Evolutionary conservation across 1,140 invertebrate genomes (phyloP).

Genomic region (Gryon sp.): DNA sequence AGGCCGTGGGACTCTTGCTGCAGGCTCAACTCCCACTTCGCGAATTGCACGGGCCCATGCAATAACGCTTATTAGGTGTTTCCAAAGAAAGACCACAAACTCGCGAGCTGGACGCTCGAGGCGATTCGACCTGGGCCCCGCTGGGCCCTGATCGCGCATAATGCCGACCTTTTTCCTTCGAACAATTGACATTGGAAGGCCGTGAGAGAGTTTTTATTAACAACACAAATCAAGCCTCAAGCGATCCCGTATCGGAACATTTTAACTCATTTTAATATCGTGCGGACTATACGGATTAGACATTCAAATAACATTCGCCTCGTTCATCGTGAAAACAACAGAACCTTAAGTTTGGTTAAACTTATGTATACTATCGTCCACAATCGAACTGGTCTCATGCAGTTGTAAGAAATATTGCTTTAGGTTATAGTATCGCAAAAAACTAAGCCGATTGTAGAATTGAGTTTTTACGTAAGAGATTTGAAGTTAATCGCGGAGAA

Average conservation of each 20-base stretch:
- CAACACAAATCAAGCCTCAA: slow-evolving; percentile 8
- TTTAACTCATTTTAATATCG: slow-evolving; percentile 50
- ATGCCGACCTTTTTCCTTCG: slow-evolving; percentile 44
- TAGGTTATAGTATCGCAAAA: too few species aligned
- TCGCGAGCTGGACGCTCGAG: slow-evolving; percentile 30
- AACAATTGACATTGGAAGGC: slow-evolving; percentile 62
- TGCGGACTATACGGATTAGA: slow-evolving; percentile 31
- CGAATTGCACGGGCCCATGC: slow-evolving; percentile 51
- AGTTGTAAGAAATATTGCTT: too few species aligned
- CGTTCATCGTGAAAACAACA: slow-evolving; percentile 17
- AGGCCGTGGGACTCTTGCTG: slow-evolving; percentile 76
- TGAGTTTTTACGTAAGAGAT: slow-evolving; percentile 5
- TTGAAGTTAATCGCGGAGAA: too few species aligned
- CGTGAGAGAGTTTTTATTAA: slow-evolving; percentile 61
- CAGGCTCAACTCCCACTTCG: slow-evolving; percentile 74
- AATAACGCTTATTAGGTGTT: slow-evolving; percentile 75
- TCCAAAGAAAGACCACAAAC: slow-evolving; percentile 50
- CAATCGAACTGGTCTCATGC: too few species aligned
- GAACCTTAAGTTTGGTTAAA: slow-evolving; percentile 10
- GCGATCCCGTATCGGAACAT: slow-evolving; percentile 11
- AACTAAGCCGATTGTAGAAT: slow-evolving; percentile 18
- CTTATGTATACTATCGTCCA: neutral
- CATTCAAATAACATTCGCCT: too few species aligned
- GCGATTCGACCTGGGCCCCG: slow-evolving; percentile 6
- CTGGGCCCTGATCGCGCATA: slow-evolving; percentile 24